Evolutionary conservation across 2,888 invertebrate genomes (phyloP).

Genomic region (Drosophila ochracea): DNA sequence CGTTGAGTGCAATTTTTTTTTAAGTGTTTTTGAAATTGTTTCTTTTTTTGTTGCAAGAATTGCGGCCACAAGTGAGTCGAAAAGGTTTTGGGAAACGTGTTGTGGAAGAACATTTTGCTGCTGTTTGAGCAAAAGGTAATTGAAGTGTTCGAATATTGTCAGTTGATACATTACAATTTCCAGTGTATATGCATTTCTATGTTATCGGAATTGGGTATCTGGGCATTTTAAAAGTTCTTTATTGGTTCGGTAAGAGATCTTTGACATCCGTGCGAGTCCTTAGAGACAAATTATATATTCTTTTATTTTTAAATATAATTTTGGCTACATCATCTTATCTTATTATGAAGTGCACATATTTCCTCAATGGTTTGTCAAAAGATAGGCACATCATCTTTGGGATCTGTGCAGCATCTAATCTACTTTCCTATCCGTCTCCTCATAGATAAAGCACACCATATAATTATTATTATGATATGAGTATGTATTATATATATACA

Average conservation of each 20-base stretch:
- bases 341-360: neutral
- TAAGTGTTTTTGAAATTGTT: slow-evolving; percentile 30
- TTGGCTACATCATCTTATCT: neutral
- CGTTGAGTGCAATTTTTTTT: slow-evolving; percentile 41
- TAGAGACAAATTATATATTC: neutral
- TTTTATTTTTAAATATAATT: neutral
- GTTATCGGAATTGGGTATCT: neutral
- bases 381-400: neutral
- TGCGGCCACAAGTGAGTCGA: slow-evolving; percentile 2
- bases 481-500: neutral
- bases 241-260: neutral
- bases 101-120: neutral
- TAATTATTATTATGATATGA: neutral
- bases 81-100: slow-evolving; percentile 32
- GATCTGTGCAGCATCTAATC: neutral
- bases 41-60: slow-evolving; percentile 10
- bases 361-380: neutral
- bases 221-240: neutral
- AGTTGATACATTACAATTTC: neutral
- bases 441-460: no score
- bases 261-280: neutral
- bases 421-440: neutral
- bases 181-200: neutral
- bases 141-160: neutral
- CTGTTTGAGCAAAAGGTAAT: slow-evolving; percentile 36